Evolutionary conservation across 2,113 vertebrate genomes (phyloP).

Genomic region (Acrocephalus arundinaceus): DNA sequence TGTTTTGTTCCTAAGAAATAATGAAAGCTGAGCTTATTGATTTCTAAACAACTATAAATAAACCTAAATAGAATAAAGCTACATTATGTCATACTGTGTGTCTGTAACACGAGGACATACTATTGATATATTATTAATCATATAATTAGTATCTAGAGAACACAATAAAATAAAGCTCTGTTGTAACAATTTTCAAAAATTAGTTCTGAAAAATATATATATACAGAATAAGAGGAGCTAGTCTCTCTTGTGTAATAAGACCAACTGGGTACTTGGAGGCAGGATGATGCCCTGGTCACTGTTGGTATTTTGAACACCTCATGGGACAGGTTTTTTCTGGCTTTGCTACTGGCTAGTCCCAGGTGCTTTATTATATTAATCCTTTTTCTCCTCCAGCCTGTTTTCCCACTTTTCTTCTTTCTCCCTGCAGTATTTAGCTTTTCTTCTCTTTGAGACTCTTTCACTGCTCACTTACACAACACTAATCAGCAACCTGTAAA

Average conservation of each 20-base stretch:
- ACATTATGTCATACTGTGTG: not conserved
- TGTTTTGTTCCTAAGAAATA: not conserved
- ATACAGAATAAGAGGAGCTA: not conserved
- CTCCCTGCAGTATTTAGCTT: not conserved
- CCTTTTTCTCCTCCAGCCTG: not conserved
- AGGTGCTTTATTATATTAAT: not conserved
- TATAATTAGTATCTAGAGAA: not conserved
- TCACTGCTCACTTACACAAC: not conserved
- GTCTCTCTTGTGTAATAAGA: not conserved
- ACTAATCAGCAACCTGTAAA: not conserved
- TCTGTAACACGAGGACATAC: not conserved
- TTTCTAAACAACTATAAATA: not conserved
- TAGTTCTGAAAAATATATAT: not conserved
- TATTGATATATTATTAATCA: not conserved
- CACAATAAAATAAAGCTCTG: not conserved
- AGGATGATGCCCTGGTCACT: not conserved
- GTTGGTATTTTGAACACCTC: not conserved
- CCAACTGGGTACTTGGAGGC: not conserved
- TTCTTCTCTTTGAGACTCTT: not conserved
- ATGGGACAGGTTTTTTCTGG: not conserved
- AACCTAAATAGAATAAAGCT: not conserved
- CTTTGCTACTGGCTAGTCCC: not conserved
- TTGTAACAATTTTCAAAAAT: not conserved
- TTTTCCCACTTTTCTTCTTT: not conserved
- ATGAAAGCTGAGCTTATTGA: not conserved